A percentile compares a stretch with the other conserved stretches of the same genome.
Evolutionary conservation across 2,888 invertebrate genomes (phyloP).

Genomic region (Polyploca ridens): DNA sequence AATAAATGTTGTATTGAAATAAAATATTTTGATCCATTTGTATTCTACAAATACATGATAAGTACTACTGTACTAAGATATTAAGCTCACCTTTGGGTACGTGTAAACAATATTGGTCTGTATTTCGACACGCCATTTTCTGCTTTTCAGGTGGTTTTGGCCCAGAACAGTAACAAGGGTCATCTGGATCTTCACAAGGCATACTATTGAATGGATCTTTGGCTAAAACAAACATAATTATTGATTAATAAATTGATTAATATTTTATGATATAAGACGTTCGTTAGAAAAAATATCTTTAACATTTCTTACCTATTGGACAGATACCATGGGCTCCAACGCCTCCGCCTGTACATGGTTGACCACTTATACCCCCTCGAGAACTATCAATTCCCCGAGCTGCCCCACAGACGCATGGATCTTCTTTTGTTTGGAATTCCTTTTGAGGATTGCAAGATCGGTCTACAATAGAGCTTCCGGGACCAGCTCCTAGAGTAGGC

Average conservation of each 20-base stretch:
- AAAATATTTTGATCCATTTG: not conserved
- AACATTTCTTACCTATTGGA: not conserved
- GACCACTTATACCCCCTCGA: constrained; percentile 26
- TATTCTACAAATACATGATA: not conserved
- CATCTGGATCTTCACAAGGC: constrained; percentile 72
- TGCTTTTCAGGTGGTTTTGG: constrained; percentile 55
- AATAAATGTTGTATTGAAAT: not conserved
- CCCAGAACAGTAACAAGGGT: constrained; percentile 73
- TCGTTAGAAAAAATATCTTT: not conserved
- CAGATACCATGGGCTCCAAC: not conserved
- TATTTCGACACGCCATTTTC: constrained; percentile 70
- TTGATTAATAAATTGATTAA: not conserved
- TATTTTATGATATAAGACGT: not conserved
- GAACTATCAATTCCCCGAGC: constrained; percentile 36
- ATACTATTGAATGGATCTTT: constrained; percentile 64
- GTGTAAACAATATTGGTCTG: constrained; percentile 74
- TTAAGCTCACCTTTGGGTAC: constrained; percentile 72
- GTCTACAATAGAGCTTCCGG: constrained; percentile 52
- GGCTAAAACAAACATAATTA: constrained; percentile 36
- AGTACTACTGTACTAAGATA: no score
- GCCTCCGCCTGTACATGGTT: constrained; percentile 33
- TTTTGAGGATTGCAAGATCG: constrained; percentile 66
- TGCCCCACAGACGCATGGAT: constrained; percentile 72
- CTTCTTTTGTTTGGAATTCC: constrained; percentile 56
- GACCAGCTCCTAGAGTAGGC: constrained; percentile 46